phyloP scores from a whole-genome alignment of 1,140 invertebrate genomes.

The Danaus plexippus region DNA sequence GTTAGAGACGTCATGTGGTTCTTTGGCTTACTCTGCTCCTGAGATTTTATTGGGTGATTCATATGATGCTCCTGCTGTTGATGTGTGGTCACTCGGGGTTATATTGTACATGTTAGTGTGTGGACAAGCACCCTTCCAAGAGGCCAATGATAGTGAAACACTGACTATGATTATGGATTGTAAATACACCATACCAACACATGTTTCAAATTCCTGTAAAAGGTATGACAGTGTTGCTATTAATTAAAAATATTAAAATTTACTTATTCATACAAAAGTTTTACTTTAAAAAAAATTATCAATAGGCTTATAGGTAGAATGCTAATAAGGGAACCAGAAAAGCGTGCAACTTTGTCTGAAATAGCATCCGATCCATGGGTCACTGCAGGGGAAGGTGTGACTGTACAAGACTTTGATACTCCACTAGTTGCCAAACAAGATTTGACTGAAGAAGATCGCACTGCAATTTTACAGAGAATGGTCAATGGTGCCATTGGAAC shows the following conservation, averaged over 20 bases:
- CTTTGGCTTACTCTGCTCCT: conserved; percentile 98
- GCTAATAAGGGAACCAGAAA: conserved; percentile 93
- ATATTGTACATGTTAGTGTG: conserved; percentile 99
- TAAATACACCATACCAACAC: conserved; percentile 93
- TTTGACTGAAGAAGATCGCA: conserved; percentile 89
- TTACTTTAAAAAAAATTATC: conserved; percentile 18
- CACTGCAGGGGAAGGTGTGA: conserved; percentile 69
- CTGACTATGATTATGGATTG: conserved; percentile 99
- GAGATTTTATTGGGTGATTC: conserved; percentile 98
- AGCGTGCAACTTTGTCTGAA: conserved; percentile 88
- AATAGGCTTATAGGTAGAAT: conserved; percentile 90
- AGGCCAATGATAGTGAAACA: conserved; percentile 99
- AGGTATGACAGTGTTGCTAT: conserved; percentile 70
- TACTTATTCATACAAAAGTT: background rate
- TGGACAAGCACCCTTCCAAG: conserved; percentile 97
- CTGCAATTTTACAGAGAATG: conserved; percentile 95
- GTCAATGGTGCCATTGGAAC: conserved; percentile 94
- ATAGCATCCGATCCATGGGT: conserved; percentile 94
- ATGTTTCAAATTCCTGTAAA: conserved; percentile 90
- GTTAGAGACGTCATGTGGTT: conserved; percentile 98
- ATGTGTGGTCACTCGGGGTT: conserved; percentile 98
- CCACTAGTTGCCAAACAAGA: conserved; percentile 61
- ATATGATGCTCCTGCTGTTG: conserved; percentile 95
- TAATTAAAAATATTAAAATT: background rate
- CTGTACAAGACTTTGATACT: conserved; percentile 60